Conservation (phyloP, 2,888 invertebrate species). For the Plusia festucae region DNA sequence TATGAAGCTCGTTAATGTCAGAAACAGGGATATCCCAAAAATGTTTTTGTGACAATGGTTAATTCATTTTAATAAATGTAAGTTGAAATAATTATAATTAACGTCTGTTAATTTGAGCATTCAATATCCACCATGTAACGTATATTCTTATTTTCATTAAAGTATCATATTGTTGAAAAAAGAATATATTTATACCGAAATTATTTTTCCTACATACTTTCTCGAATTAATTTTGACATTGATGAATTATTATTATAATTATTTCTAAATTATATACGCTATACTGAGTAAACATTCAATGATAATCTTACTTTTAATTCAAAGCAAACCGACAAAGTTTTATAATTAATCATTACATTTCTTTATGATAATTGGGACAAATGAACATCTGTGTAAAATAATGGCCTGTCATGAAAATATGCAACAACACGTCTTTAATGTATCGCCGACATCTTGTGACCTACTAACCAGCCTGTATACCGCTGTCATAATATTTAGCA, state of each 20-base stretch:
- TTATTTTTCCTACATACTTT: no score
- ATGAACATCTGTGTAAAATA: background rate
- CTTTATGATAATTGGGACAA: background rate
- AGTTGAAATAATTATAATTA: background rate
- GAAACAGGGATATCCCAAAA: background rate
- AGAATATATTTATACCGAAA: no score
- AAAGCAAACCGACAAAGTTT: background rate
- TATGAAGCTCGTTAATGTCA: conserved; percentile 6
- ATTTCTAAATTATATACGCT: no score
- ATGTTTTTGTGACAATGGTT: background rate
- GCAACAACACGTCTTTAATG: background rate
- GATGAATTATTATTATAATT: no score
- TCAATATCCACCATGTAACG: background rate
- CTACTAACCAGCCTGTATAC: background rate
- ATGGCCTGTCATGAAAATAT: background rate
- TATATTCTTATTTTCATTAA: no score
- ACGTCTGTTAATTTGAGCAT: background rate
- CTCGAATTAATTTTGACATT: no score
- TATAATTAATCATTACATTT: conserved; percentile 1
- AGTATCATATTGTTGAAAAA: no score
- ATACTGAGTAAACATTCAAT: no score
- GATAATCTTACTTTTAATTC: background rate
- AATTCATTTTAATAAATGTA: background rate
- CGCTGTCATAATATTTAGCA: background rate
- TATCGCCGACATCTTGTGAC: conserved; percentile 2